A percentile compares a stretch with the other conserved stretches of the same genome.
Conservation (phyloP, 2,797 vertebrate genomes). For the Brachyrhaphis roseni region DNA sequence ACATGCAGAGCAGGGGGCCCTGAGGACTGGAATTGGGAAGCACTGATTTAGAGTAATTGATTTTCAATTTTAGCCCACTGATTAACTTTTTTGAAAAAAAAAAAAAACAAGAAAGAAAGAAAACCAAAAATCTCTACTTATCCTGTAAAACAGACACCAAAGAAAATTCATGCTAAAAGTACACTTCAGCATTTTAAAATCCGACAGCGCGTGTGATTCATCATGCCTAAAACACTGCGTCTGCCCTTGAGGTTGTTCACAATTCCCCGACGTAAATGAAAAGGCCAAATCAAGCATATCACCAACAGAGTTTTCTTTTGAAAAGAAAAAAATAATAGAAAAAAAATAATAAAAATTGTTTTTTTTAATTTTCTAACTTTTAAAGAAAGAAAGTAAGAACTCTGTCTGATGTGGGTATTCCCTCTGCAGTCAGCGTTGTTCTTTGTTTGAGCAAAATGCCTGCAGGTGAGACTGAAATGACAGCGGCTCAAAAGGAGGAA, state of each 20-base stretch:
- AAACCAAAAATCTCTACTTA: background rate
- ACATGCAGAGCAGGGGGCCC: too few species aligned
- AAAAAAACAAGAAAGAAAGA: too few species aligned
- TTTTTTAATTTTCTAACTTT: slow-evolving; percentile 20
- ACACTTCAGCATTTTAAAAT: slow-evolving; percentile 30
- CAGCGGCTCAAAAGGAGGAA: slow-evolving; percentile 47
- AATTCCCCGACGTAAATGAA: slow-evolving; percentile 41
- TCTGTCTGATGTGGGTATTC: slow-evolving; percentile 62
- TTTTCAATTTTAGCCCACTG: background rate
- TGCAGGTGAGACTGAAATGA: slow-evolving; percentile 56
- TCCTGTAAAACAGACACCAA: slow-evolving; percentile 11
- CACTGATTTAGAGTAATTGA: background rate
- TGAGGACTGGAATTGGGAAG: too few species aligned
- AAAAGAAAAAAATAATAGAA: slow-evolving; percentile 1
- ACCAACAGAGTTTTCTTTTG: slow-evolving; percentile 11
- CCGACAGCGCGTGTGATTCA: slow-evolving; percentile 19
- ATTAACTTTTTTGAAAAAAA: background rate
- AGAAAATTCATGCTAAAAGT: background rate
- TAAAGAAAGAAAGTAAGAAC: slow-evolving; percentile 31
- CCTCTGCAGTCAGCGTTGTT: slow-evolving; percentile 46
- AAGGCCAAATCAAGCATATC: slow-evolving; percentile 37
- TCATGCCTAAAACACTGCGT: slow-evolving; percentile 22
- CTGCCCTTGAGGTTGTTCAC: slow-evolving; percentile 36
- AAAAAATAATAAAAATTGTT: slow-evolving; percentile 17
- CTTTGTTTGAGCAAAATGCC: slow-evolving; percentile 65